Evolutionary conservation across 2,888 invertebrate species (phyloP), one percentile per base, ranked within the genome.

Genomic region (Erpobdella octoculata): DNA sequence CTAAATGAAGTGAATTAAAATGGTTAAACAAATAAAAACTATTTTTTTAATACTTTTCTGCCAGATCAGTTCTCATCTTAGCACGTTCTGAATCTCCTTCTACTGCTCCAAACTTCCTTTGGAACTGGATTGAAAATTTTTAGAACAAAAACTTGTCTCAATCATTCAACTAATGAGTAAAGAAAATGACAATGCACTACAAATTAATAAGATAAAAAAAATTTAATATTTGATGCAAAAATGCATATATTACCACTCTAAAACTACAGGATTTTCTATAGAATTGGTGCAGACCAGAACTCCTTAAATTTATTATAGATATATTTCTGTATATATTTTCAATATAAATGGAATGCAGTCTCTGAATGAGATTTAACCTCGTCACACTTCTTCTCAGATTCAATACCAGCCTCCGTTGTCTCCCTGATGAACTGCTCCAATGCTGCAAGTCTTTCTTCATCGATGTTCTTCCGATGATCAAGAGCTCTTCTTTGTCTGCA

Each of bases 341-440:
- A 41, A 41, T 41, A 15, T 41, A 15, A 41, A 41, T 15, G 12
- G 46, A n/a, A n/a, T 41, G n/a, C 46, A 41, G n/a, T 41, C 15
- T 15, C 12, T 15, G n/a, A 41, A n/a, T 15, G 12, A 15, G 12
- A 41, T 41, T 41, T 41, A 21, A 72, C 72, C 65, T 72, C 72
- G 8, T 72, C 72, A 25, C 61, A 70, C 46, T 70, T 70, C 38
- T 69, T 70, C 35, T 72, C 70, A 0, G 72, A 70, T 15, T 72
- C 72, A 37, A 72, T 38, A 31, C 64, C 70, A 5, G 72, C 72
- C 21, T 72, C 72, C 12, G 62, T 35, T 21, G 72, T 70, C 59
- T 72, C 72, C 31, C 70, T 28, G 25, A 72, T 61, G 46, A 72
- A 59, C 58, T 72, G 70, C 58, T 72, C 72, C 12, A 72, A 59